Evolutionary conservation across 2,888 invertebrate species (phyloP).

Genomic region (Teleiodes luculella): DNA sequence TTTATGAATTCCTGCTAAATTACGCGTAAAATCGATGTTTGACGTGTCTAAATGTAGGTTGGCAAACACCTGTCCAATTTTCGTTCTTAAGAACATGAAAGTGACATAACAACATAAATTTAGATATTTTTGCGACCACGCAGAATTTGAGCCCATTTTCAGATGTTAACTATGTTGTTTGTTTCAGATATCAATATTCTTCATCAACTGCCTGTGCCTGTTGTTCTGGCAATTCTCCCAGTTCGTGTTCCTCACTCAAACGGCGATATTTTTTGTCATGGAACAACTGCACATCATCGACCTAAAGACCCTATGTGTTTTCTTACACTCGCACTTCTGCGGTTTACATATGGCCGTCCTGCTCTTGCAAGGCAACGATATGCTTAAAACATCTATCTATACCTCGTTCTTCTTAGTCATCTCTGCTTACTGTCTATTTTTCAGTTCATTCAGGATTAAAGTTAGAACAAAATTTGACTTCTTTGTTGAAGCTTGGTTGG

Average conservation of each 20-base stretch:
- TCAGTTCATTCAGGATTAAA: conserved; percentile 52
- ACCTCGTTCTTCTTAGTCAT: conserved; percentile 64
- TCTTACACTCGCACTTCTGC: conserved; percentile 65
- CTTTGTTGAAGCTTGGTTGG: conserved; percentile 46
- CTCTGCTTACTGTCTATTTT: conserved; percentile 52
- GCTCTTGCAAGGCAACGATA: conserved; percentile 64
- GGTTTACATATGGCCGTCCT: conserved; percentile 61
- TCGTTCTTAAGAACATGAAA: too few species aligned
- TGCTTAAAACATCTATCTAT: conserved; percentile 72
- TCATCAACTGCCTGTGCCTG: conserved; percentile 67
- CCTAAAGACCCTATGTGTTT: conserved; percentile 50
- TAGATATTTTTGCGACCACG: too few species aligned
- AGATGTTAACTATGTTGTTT: conserved; percentile 23
- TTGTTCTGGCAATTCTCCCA: conserved; percentile 90
- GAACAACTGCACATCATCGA: conserved; percentile 80
- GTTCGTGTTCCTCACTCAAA: conserved; percentile 88
- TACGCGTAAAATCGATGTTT: too few species aligned
- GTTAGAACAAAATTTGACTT: conserved; percentile 49
- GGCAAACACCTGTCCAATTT: too few species aligned
- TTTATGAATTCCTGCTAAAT: too few species aligned
- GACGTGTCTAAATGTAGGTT: too few species aligned
- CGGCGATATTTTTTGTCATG: conserved; percentile 83
- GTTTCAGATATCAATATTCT: conserved; percentile 60
- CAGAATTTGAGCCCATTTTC: too few species aligned
- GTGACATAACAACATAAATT: too few species aligned